Percentiles rank a stretch among this genome's conserved stretches.
Conservation (phyloP, 2,113 vertebrate species). For the Ciconia stormi region DNA sequence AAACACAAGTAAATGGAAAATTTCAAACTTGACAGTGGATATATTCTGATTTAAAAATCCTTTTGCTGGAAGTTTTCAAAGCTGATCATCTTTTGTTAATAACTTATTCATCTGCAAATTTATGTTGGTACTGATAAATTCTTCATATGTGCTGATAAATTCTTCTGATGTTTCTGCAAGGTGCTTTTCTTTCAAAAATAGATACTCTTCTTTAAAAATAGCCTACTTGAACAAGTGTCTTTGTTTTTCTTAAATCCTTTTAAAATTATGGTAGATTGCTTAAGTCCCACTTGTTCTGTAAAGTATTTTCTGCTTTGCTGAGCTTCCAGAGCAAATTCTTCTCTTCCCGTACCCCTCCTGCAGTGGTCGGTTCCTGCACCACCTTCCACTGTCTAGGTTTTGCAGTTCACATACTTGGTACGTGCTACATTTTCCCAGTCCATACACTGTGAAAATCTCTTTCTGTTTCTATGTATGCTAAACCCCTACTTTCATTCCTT, state of each 20-base stretch:
- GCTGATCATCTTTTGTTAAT: background rate
- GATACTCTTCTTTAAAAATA: background rate
- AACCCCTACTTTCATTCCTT: background rate
- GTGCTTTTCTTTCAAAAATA: background rate
- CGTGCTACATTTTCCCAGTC: accelerated
- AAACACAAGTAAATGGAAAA: background rate
- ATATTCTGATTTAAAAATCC: background rate
- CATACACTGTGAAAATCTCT: background rate
- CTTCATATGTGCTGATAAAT: background rate
- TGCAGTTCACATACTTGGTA: background rate
- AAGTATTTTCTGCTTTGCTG: background rate
- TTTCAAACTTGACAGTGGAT: background rate
- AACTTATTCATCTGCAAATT: background rate
- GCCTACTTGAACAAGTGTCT: background rate
- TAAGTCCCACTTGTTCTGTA: background rate
- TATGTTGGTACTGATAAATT: background rate
- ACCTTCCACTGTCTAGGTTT: background rate
- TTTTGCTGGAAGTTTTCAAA: background rate
- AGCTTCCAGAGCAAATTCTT: background rate
- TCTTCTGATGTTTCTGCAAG: background rate
- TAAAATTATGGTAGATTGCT: background rate
- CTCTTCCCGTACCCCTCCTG: background rate
- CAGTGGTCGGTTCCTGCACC: background rate
- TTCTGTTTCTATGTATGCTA: background rate
- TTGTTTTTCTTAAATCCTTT: background rate